Conservation (phyloP, 2,113 vertebrate genomes). For the Ammodytes marinus region DNA sequence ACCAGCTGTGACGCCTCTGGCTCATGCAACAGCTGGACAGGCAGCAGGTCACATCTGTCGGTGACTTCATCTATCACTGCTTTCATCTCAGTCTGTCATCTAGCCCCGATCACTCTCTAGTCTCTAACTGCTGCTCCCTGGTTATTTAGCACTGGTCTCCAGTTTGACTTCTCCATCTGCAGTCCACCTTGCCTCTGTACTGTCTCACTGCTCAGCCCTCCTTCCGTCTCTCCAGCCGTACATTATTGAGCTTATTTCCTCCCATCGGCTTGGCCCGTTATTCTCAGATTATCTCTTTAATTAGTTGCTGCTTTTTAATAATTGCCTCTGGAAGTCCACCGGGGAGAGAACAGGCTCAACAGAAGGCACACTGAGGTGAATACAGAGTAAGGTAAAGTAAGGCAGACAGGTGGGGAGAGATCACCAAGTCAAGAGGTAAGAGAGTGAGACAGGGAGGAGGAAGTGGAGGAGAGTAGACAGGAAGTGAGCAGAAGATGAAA, state of each 20-base stretch:
- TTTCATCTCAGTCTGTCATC: constrained; percentile 59
- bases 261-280: constrained; percentile 38
- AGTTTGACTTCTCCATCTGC: neutral
- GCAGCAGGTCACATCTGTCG: constrained; percentile 67
- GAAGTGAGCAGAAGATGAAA: constrained; percentile 47
- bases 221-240: neutral
- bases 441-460: neutral
- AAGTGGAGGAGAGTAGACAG: neutral
- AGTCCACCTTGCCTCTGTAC: neutral
- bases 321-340: constrained; percentile 62
- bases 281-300: constrained; percentile 65
- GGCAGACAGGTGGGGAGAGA: neutral
- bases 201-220: constrained; percentile 1
- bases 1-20: constrained; percentile 48
- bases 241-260: neutral
- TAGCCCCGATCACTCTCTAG: constrained; percentile 36
- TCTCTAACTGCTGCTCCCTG: constrained; percentile 54
- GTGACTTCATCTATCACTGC: constrained; percentile 52
- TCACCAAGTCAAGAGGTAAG: constrained; percentile 21
- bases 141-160: too few species aligned
- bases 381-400: neutral
- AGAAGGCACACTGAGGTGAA: constrained; percentile 8
- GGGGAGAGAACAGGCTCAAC: constrained; percentile 29
- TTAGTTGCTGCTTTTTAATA: constrained; percentile 58
- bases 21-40: constrained; percentile 63